These are phyloP conservation scores for Ascaphus truei DNA, from an alignment of 2,113 vertebrate species.

Conservation along the genomic window DNA sequence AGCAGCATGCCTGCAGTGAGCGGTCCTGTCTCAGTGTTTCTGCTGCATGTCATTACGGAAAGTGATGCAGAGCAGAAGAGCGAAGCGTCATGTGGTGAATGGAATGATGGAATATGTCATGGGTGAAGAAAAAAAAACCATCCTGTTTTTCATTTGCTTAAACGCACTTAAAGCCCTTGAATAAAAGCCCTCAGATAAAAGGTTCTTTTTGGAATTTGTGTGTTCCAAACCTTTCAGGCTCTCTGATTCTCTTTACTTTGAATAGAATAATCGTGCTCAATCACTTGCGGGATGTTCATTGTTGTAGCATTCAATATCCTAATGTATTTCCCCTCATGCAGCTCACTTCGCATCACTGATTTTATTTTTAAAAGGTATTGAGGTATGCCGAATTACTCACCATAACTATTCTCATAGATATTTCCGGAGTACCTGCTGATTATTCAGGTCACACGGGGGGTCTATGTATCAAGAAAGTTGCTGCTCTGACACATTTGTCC, in stretches of 20 bases:
- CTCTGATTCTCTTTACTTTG: background rate
- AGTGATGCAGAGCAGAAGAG: background rate
- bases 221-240: background rate
- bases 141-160: background rate
- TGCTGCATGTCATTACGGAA: background rate
- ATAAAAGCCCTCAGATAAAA: background rate
- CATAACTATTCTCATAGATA: no score
- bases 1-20: background rate
- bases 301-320: background rate
- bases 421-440: no score
- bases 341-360: no score
- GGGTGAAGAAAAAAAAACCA: background rate
- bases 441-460: no score
- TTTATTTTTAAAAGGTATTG: no score
- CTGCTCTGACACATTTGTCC: no score
- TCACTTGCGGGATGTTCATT: background rate
- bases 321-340: no score
- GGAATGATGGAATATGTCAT: background rate
- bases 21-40: background rate
- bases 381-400: no score
- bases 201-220: background rate
- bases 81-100: background rate
- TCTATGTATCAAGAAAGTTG: no score
- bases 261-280: background rate
- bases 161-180: background rate